Base-by-base conservation (phyloP, 2,888 invertebrate genomes). In the Boloria euphrosyne region DNA sequence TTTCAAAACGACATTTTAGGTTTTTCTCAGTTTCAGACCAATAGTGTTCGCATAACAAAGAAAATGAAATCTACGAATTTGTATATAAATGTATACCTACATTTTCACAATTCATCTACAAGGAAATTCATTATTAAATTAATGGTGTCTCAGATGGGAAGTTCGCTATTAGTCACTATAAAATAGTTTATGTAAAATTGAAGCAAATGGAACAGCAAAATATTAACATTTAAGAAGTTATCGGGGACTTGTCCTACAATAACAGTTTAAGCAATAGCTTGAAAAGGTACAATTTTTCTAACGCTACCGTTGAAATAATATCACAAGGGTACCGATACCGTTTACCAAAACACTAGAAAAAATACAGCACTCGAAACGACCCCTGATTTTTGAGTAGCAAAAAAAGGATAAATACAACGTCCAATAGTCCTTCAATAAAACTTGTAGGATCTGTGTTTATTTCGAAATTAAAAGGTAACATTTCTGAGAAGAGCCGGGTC, bases 401-500 rank as follows among this genome's bases (percentile, higher is more conserved):
- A 81, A 86, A 82, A 75, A 71, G 68, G 70, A 73, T 75, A 78
- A 81, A 82, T 81, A 82, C 78, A 80, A 75, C 82, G 81, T 81
- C 82, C 78, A 85, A 86, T 84, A 84, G 82, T 80, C 77, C 77
- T 80, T 78, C 86, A 89, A 90, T 90, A 90, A 90, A 90, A 86
- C 76, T 77, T 73, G 82, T 81, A 81, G 83, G 82, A 83, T 88
- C 83, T 83, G 84, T 84, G 85, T 88, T 87, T 87, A 89, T 89
- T 88, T 86, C 77, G 80, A 84, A 87, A 86, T 88, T 87, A 86
- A 88, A 87, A 84, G 83, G 84, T 77, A 80, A 82, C 79, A 81
- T 77, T 90, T 90, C 90, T 85, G 69, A 80, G 90, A 90, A 90
- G 75, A 75, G 76, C 68, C 71, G 74, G 75, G 75, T 75, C 73